Evolutionary conservation across 2,797 vertebrate genomes (phyloP), one percentile per base, ranked within the genome.

Genomic region (Crenichthys baileyi): DNA sequence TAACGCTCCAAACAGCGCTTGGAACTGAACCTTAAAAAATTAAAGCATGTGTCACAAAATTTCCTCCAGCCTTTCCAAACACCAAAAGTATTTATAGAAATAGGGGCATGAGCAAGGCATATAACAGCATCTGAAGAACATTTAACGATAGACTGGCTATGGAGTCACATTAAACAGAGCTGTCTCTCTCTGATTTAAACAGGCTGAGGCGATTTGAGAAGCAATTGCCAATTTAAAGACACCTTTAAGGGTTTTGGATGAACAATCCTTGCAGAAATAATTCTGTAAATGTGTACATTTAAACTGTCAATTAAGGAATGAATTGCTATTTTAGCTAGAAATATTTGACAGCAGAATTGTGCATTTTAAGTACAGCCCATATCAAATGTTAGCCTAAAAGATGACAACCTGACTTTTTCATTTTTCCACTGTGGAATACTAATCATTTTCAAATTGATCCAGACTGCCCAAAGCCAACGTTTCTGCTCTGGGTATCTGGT

Each of bases 401-500:
- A 82, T 81, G 73, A 78, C 15, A 56, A 71, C 80, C n/a, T 72
- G n/a, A 78, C 75, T 80, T 73, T 41, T 46, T 78, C 55, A n/a
- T 61, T 70, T 68, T 76, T 26, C 39, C 18, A 15, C 55, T 1
- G 2, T 16, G 50, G 81, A 87, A 77, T 79, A 81, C 36, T 73
- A 72, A 89, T 87, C 13, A 58, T 55, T 83, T 61, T 80, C 83
- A 91, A 86, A 79, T 81, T 84, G 71, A 85, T 61, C 36, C 0
- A n/a, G 76, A 65, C 41, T 73, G 55, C 72, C 81, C 1, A 9
- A 18, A 72, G 77, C 75, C 75, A 72, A 26, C 73, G 81, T 11
- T 73, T 58, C 73, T 26, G 53, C 0, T 5, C 68, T 46, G 53
- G 65, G 65, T 78, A 75, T 88, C 79, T 79, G 77, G 55, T 36